A percentile compares a stretch with the other conserved stretches of the same genome.
Conservation (phyloP, 2,113 vertebrate genomes). For the Excalfactoria chinensis region DNA sequence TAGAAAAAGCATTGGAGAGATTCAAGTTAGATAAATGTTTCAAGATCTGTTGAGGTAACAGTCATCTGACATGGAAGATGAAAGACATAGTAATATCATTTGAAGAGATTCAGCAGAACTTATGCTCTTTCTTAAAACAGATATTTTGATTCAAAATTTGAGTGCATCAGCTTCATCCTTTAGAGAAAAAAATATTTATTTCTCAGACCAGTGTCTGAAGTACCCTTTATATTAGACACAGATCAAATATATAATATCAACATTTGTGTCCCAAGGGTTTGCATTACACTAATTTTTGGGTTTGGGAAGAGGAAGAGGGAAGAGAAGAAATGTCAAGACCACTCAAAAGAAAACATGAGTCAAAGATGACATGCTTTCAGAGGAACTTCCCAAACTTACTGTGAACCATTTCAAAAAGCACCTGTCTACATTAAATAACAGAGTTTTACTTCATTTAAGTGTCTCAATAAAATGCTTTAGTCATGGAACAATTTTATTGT, state of each 20-base stretch:
- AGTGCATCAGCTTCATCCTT: rapidly evolving
- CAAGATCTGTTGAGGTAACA: background rate
- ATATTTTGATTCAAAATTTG: background rate
- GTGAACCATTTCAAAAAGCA: background rate
- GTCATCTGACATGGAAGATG: background rate
- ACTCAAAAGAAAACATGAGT: background rate
- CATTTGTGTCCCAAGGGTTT: background rate
- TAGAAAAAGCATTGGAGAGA: background rate
- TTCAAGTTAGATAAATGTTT: background rate
- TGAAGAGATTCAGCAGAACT: background rate
- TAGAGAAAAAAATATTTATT: background rate
- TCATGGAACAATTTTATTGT: background rate
- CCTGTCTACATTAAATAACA: background rate
- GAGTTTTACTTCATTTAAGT: background rate
- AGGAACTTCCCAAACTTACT: background rate
- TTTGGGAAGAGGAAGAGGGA: background rate
- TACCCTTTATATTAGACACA: background rate
- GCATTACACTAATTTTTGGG: background rate
- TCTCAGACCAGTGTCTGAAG: background rate
- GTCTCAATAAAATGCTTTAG: background rate
- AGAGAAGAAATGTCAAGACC: background rate
- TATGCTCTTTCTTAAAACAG: background rate
- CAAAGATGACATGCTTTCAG: background rate
- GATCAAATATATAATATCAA: background rate
- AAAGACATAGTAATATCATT: background rate